Conservation (phyloP, 2,113 vertebrate species). For the Cranoglanis bouderius region DNA sequence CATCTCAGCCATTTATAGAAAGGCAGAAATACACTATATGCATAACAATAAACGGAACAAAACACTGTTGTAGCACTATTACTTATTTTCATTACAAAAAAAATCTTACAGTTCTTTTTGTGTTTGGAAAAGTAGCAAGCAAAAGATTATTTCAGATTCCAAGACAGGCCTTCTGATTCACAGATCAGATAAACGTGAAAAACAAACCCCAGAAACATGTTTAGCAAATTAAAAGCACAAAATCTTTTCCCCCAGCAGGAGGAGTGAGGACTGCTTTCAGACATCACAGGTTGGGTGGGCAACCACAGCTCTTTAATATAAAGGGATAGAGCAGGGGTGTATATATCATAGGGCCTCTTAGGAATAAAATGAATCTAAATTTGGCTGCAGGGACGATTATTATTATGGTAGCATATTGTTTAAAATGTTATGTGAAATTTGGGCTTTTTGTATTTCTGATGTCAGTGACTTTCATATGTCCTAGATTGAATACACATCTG, state of each 20-base stretch:
- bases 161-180: slow-evolving; percentile 35
- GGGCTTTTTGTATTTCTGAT: neutral
- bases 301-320: slow-evolving; percentile 40
- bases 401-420: neutral
- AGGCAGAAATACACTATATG: slow-evolving; percentile 39
- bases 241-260: neutral
- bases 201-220: slow-evolving; percentile 15
- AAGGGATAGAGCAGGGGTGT: slow-evolving; percentile 27
- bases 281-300: slow-evolving; percentile 38
- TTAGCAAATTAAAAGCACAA: slow-evolving; percentile 12
- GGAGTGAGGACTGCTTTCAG: slow-evolving; percentile 15
- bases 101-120: slow-evolving; percentile 35
- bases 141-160: slow-evolving; percentile 33
- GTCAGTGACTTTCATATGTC: neutral
- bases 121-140: slow-evolving; percentile 40
- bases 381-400: neutral
- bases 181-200: slow-evolving; percentile 25
- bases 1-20: slow-evolving; percentile 35
- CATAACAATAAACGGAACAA: slow-evolving; percentile 60
- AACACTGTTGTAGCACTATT: slow-evolving; percentile 58
- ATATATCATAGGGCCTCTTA: neutral
- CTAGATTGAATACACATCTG: neutral
- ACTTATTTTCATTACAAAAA: slow-evolving; percentile 60
- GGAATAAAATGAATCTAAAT: neutral
- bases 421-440: slow-evolving; percentile 1